A percentile compares a stretch with the other conserved stretches of the same genome.
Conservation (phyloP, 2,113 vertebrate species). For the Heterotis niloticus region DNA sequence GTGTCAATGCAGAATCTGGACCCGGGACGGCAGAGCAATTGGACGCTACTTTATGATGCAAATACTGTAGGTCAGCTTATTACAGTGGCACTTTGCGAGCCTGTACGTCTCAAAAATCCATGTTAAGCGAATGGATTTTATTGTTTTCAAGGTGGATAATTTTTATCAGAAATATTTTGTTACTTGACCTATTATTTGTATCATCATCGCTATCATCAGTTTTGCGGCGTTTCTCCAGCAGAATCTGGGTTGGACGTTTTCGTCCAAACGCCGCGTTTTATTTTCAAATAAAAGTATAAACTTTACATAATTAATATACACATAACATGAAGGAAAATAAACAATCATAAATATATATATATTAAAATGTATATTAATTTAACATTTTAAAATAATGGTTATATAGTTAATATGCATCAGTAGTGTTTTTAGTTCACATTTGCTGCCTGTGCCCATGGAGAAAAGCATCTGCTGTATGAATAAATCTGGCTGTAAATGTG, state of each 20-base stretch:
- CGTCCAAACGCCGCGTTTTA: too few species aligned
- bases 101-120: constrained; percentile 19
- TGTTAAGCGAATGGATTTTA: too few species aligned
- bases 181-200: too few species aligned
- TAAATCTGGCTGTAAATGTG: neutral
- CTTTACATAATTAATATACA: neutral
- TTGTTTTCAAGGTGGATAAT: too few species aligned
- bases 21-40: neutral
- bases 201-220: too few species aligned
- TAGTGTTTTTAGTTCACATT: constrained; percentile 56
- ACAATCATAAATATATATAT: neutral
- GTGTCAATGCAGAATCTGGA: constrained; percentile 25
- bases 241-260: too few species aligned
- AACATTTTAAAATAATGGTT: constrained; percentile 23
- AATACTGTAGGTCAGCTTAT: constrained; percentile 15
- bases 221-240: too few species aligned
- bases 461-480: too few species aligned
- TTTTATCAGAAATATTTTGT: too few species aligned
- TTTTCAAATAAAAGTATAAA: too few species aligned
- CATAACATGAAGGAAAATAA: neutral
- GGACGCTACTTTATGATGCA: constrained; percentile 21
- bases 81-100: constrained; percentile 46
- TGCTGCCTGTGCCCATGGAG: too few species aligned
- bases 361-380: neutral
- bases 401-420: constrained; percentile 71